Evolutionary conservation across 2,888 invertebrate species (phyloP).

Genomic region (Mimachlamys varia): DNA sequence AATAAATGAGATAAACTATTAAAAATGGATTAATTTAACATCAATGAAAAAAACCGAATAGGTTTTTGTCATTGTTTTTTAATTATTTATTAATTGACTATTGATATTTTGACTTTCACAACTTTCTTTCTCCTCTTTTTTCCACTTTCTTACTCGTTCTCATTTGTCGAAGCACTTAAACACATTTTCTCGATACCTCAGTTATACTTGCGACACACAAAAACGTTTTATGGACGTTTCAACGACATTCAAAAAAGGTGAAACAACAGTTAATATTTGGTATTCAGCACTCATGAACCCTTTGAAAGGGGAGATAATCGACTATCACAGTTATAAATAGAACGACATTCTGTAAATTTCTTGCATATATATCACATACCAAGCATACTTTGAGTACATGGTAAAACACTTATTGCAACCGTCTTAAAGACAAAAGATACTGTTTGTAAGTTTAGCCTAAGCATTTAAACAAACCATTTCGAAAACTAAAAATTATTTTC

Average conservation of each 20-base stretch:
- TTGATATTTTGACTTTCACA: no score
- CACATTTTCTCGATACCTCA: not conserved
- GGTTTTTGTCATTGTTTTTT: not conserved
- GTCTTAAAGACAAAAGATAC: not conserved
- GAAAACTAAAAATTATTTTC: not conserved
- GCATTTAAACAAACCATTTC: not conserved
- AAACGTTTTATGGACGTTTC: not conserved
- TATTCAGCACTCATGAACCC: not conserved
- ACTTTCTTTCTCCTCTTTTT: not conserved
- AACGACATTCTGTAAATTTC: not conserved
- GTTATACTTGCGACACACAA: not conserved
- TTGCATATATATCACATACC: conserved; percentile 28
- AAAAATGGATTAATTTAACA: no score
- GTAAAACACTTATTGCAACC: not conserved
- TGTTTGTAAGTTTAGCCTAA: not conserved
- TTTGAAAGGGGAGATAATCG: not conserved
- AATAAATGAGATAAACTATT: no score
- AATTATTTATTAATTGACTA: not conserved
- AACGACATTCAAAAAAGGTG: not conserved
- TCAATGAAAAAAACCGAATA: no score
- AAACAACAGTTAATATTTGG: conserved; percentile 14
- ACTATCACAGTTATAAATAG: conserved; percentile 25
- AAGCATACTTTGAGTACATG: not conserved
- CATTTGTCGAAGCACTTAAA: not conserved
- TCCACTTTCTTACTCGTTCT: not conserved